Conservation (phyloP, 2,797 vertebrate genomes). For the Streptopelia turtur region DNA sequence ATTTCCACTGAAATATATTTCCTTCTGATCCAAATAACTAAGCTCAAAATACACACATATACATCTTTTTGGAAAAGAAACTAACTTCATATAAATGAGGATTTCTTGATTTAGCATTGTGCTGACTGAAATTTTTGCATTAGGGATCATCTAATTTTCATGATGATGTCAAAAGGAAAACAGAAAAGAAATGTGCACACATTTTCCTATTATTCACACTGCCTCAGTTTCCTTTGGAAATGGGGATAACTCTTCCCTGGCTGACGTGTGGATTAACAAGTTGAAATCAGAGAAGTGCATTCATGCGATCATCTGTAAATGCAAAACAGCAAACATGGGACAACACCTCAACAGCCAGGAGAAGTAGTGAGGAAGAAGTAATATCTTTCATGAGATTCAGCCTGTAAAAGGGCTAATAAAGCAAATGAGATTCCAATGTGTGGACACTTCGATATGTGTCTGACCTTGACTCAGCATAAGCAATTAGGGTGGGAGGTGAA, state of each 20-base stretch:
- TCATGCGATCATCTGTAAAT: neutral
- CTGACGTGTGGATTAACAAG: neutral
- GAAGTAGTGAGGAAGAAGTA: neutral
- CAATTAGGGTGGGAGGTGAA: neutral
- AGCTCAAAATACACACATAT: neutral
- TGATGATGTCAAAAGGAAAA: neutral
- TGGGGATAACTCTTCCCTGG: neutral
- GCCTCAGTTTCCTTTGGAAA: neutral
- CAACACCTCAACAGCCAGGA: neutral
- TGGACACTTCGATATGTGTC: rapidly evolving
- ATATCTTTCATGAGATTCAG: neutral
- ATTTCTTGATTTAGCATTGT: neutral
- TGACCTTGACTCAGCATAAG: neutral
- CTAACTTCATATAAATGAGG: neutral
- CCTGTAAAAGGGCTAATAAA: neutral
- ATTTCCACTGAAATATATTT: neutral
- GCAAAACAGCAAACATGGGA: neutral
- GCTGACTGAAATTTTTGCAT: neutral
- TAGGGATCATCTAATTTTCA: neutral
- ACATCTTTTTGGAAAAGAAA: neutral
- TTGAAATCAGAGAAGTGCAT: neutral
- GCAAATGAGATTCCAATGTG: neutral
- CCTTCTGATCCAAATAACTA: neutral
- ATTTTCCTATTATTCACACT: neutral
- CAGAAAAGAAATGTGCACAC: neutral